phyloP scores from a whole-genome alignment of 2,888 invertebrate species.

The Lottia gigantea region DNA sequence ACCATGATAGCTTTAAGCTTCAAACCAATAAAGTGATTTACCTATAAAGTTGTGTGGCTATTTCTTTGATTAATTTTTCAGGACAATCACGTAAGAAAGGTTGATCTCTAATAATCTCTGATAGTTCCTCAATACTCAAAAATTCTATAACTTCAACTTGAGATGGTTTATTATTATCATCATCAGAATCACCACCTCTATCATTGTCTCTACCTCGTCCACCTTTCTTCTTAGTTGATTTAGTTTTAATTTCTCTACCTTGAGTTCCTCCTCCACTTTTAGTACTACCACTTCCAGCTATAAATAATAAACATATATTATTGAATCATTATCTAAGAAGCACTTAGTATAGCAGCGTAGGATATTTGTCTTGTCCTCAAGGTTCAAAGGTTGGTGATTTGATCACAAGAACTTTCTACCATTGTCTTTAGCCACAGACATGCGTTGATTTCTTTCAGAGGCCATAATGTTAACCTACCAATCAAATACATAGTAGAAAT shows the following conservation, averaged over 20 bases:
- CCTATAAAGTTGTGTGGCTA: conserved; percentile 79
- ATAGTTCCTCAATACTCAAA: conserved; percentile 75
- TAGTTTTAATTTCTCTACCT: conserved; percentile 94
- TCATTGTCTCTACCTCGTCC: conserved; percentile 70
- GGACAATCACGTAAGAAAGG: conserved; percentile 73
- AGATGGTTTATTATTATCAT: neutral
- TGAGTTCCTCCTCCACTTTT: conserved; percentile 93
- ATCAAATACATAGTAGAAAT: too few relatives aligned
- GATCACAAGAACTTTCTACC: too few relatives aligned
- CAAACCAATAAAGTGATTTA: conserved; percentile 59
- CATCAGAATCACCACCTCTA: conserved; percentile 79
- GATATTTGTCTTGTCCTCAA: too few relatives aligned
- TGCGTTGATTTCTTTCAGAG: too few relatives aligned
- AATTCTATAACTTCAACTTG: conserved; percentile 42
- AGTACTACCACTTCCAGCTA: conserved; percentile 44
- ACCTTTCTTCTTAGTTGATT: conserved; percentile 84
- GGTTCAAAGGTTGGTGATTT: too few relatives aligned
- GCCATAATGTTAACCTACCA: too few relatives aligned
- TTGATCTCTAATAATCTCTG: conserved; percentile 73
- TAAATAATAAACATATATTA: neutral
- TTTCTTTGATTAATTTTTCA: conserved; percentile 77
- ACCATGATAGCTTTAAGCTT: too few relatives aligned
- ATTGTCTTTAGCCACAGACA: too few relatives aligned
- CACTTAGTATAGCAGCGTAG: too few relatives aligned
- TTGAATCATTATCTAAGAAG: neutral